Evolutionary conservation across 2,888 invertebrate species (phyloP).

Genomic region (Bedellia somnulentella): DNA sequence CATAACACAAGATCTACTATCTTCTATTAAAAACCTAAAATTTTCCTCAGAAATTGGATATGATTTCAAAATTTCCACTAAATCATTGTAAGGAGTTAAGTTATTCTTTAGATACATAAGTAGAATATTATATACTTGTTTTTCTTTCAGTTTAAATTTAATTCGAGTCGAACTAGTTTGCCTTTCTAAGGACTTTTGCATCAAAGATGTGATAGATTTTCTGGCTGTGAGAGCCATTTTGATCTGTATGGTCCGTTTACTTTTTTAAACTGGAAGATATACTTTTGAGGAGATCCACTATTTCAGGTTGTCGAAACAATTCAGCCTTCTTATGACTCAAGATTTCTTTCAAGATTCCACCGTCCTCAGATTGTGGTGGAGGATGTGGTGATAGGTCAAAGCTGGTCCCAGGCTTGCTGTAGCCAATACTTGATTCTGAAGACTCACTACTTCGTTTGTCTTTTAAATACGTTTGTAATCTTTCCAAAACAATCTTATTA

Average conservation of each 20-base stretch:
- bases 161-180: constrained; percentile 34
- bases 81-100: constrained; percentile 39
- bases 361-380: constrained; percentile 31
- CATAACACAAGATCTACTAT: constrained; percentile 38
- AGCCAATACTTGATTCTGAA: constrained; percentile 23
- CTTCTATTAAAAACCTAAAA: constrained; percentile 35
- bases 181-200: constrained; percentile 42
- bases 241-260: constrained; percentile 13
- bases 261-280: constrained; percentile 43
- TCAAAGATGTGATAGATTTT: constrained; percentile 40
- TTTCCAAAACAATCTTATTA: constrained; percentile 49
- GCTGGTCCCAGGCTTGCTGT: constrained; percentile 41
- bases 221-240: constrained; percentile 38
- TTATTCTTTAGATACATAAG: constrained; percentile 32
- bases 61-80: constrained; percentile 44
- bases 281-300: constrained; percentile 38
- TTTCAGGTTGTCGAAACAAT: constrained; percentile 46
- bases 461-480: constrained; percentile 47
- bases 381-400: constrained; percentile 26
- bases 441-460: constrained; percentile 41
- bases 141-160: constrained; percentile 38
- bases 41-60: constrained; percentile 41
- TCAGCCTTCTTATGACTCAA: constrained; percentile 50
- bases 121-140: constrained; percentile 46
- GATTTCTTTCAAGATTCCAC: constrained; percentile 42